phyloP scores from a whole-genome alignment of 2,797 vertebrate genomes.

The Loriculus beryllinus region DNA sequence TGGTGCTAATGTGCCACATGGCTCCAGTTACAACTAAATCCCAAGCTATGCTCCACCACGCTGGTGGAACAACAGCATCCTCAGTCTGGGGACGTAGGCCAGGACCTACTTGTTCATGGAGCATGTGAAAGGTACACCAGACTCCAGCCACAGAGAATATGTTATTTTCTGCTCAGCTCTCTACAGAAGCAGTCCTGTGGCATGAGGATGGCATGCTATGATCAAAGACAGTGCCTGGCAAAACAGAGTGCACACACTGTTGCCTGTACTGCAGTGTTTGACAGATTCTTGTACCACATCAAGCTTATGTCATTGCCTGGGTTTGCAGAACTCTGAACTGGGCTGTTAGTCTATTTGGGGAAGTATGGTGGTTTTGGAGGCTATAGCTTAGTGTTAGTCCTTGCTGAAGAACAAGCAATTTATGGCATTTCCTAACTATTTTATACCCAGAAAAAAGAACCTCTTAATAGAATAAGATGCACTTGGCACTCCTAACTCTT shows the following conservation, averaged over 20 bases:
- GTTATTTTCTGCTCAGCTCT: neutral
- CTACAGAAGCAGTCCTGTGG: neutral
- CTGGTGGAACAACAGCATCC: neutral
- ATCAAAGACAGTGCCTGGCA: neutral
- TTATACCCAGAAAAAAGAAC: neutral
- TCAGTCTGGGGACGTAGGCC: neutral
- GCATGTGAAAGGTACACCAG: neutral
- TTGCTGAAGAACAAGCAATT: neutral
- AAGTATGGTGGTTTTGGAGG: neutral
- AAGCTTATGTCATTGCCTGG: neutral
- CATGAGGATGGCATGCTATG: fast-evolving
- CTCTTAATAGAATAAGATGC: neutral
- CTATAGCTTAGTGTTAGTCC: neutral
- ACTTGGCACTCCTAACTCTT: neutral
- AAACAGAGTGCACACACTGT: fast-evolving
- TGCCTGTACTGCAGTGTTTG: fast-evolving
- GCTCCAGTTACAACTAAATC: neutral
- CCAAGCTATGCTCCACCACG: neutral
- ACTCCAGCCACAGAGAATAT: neutral
- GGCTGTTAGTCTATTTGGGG: neutral
- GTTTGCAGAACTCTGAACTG: neutral
- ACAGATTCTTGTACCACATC: neutral
- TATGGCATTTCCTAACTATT: neutral
- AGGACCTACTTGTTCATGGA: neutral
- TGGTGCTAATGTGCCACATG: neutral